phyloP scores from a whole-genome alignment of 2,888 invertebrate species.

The Hoplodrina ambigua region DNA sequence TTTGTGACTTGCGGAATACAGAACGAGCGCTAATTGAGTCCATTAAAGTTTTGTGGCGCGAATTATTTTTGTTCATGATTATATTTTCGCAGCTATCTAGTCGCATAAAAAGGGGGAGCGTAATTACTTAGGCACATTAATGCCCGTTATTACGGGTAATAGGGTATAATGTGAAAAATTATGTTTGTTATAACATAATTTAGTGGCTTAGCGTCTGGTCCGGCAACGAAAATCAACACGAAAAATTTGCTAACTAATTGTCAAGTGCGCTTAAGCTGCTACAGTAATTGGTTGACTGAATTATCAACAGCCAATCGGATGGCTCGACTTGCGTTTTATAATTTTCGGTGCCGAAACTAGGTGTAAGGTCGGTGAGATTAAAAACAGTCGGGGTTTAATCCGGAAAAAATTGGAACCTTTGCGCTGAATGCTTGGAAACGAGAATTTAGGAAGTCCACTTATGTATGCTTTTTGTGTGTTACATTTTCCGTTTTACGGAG shows the following conservation, averaged over 20 bases:
- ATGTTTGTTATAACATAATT: constrained; percentile 61
- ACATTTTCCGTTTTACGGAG: constrained; percentile 16
- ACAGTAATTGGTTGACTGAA: too few relatives aligned
- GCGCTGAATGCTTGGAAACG: constrained; percentile 1
- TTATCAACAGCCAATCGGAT: too few relatives aligned
- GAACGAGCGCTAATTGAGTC: constrained; percentile 73
- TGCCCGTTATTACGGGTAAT: constrained; percentile 62
- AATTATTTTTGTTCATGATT: constrained; percentile 70
- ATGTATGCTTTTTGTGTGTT: constrained; percentile 37
- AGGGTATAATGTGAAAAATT: constrained; percentile 64
- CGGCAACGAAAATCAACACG: not conserved
- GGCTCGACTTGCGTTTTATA: too few relatives aligned
- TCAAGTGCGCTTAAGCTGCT: not conserved
- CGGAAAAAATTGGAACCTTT: constrained; percentile 7
- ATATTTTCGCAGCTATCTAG: constrained; percentile 66
- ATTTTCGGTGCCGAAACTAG: constrained; percentile 19
- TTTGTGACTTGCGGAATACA: constrained; percentile 67
- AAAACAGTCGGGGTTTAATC: constrained; percentile 13
- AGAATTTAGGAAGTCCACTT: constrained; percentile 28
- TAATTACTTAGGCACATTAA: constrained; percentile 65
- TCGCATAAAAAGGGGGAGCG: constrained; percentile 63
- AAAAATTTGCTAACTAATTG: not conserved
- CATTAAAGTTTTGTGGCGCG: constrained; percentile 72
- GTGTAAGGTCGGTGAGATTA: constrained; percentile 37
- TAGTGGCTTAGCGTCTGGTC: constrained; percentile 54